Percentiles rank a stretch among this genome's conserved stretches.
Conservation (phyloP, 2,113 vertebrate genomes). For the Alethe castanea region DNA sequence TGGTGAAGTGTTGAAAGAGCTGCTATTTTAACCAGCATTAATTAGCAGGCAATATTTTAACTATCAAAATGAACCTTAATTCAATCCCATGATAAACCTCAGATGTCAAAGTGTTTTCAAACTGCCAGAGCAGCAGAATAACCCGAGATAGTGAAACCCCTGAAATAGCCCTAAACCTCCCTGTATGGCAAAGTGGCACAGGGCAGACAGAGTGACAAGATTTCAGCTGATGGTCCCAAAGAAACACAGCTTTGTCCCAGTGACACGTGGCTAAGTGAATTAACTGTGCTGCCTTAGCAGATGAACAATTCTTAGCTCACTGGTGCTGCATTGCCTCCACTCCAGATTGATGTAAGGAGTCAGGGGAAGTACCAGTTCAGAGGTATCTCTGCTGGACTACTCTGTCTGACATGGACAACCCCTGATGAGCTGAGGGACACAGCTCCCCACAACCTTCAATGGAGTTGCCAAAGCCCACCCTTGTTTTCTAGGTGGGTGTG, state of each 20-base stretch:
- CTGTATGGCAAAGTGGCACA: not conserved
- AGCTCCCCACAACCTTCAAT: not conserved
- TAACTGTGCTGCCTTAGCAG: not conserved
- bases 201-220: not conserved
- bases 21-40: not conserved
- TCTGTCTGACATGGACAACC: not conserved
- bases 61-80: not conserved
- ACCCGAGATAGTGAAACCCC: not conserved
- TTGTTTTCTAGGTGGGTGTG: not conserved
- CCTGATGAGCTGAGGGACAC: not conserved
- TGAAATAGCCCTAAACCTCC: not conserved
- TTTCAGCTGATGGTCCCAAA: not conserved
- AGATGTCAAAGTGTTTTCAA: not conserved
- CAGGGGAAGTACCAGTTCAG: not conserved
- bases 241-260: not conserved
- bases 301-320: not conserved
- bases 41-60: not conserved
- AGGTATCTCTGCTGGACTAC: not conserved
- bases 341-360: not conserved
- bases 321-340: not conserved
- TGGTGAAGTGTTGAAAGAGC: not conserved
- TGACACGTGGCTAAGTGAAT: not conserved
- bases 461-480: not conserved
- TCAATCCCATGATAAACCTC: not conserved
- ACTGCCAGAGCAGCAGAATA: not conserved